These are phyloP conservation scores for Tangara arthus DNA, from an alignment of 2,797 vertebrate genomes.

Conservation along the genomic window DNA sequence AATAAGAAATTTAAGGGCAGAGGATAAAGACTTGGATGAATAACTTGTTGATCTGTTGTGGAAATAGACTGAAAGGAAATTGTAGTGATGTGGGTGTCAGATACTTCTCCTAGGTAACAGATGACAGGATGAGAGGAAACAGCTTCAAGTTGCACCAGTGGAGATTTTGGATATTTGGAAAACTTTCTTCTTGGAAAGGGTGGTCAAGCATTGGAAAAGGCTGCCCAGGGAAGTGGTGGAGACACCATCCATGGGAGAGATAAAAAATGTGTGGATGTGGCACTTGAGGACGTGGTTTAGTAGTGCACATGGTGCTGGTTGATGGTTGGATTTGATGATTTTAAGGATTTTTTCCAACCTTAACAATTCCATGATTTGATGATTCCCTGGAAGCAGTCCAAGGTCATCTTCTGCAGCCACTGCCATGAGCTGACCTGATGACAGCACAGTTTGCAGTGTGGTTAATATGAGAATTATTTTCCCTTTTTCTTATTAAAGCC, in stretches of 20 bases:
- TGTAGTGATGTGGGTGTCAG: background rate
- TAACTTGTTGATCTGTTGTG: background rate
- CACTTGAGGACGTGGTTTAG: background rate
- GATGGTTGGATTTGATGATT: background rate
- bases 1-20: background rate
- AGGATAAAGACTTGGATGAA: background rate
- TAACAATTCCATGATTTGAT: background rate
- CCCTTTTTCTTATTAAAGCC: background rate
- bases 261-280: background rate
- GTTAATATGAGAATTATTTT: background rate
- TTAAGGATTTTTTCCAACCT: background rate
- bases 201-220: background rate
- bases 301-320: background rate
- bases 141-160: background rate
- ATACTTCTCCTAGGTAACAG: background rate
- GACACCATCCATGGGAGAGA: background rate
- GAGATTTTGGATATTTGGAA: background rate
- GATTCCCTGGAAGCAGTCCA: background rate
- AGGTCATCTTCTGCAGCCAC: background rate
- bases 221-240: background rate
- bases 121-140: background rate
- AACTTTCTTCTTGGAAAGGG: background rate
- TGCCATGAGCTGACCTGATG: background rate
- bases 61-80: background rate
- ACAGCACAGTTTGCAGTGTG: background rate